A percentile compares a stretch with the other conserved stretches of the same genome.
phyloP scores from a whole-genome alignment of 2,797 vertebrate genomes.

The Liparis tanakae region DNA sequence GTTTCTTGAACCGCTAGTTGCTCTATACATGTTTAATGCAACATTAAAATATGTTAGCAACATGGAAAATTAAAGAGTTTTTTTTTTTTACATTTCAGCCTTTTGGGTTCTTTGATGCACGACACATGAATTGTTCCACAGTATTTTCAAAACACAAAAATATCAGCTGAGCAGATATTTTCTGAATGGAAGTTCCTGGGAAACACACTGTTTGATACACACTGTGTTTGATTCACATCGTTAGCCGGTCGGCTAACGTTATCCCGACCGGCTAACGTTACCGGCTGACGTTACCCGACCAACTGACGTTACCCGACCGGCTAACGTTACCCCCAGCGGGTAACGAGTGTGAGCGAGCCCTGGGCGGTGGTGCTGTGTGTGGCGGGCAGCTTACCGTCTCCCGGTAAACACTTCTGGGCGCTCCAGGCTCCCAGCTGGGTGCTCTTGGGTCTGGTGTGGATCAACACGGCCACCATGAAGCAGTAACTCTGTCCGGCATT shows the following conservation, averaged over 20 bases:
- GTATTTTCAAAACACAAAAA: not conserved
- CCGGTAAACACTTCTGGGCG: constrained; percentile 49
- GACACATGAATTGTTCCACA: not conserved
- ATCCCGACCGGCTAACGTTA: too few relatives aligned
- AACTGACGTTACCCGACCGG: too few relatives aligned
- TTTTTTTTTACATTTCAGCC: not conserved
- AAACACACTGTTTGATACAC: not conserved
- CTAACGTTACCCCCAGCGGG: too few relatives aligned
- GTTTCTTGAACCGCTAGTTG: not conserved
- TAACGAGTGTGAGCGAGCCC: not conserved
- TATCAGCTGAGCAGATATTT: not conserved
- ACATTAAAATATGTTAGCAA: not conserved
- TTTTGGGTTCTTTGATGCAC: not conserved
- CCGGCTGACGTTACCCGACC: too few relatives aligned
- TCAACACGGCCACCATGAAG: constrained; percentile 85
- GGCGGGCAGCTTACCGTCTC: not conserved
- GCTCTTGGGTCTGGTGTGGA: constrained; percentile 76
- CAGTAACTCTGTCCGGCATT: constrained; percentile 88
- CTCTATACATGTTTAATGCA: too few relatives aligned
- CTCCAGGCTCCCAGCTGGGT: constrained; percentile 82
- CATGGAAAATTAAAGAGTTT: not conserved
- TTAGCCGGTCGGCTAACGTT: too few relatives aligned
- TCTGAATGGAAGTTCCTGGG: not conserved
- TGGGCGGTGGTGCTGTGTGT: not conserved
- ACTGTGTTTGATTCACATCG: too few relatives aligned